Evolutionary conservation across 1,140 invertebrate species (phyloP).

Genomic region (Orius insidiosus): DNA sequence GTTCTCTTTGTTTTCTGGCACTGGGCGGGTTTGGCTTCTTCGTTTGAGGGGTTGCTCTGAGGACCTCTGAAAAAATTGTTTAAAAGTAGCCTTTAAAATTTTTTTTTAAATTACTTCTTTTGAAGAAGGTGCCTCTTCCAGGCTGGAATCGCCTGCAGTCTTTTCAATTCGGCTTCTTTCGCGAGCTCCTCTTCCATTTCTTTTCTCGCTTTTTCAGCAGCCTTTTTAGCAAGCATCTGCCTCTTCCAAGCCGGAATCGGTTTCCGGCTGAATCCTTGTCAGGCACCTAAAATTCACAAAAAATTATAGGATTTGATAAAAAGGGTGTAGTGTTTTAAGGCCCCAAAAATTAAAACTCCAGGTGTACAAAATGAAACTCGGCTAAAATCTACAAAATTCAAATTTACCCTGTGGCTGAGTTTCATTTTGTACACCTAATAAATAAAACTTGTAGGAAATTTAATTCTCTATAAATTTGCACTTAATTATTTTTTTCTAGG

Average conservation of each 20-base stretch:
- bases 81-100: background rate
- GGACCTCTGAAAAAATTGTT: background rate
- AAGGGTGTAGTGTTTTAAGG: too few relatives aligned
- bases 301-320: too few relatives aligned
- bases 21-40: conserved; percentile 11
- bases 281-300: conserved; percentile 48
- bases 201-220: conserved; percentile 75
- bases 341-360: too few relatives aligned
- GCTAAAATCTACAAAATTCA: too few relatives aligned
- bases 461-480: too few relatives aligned
- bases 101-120: conserved; percentile 49
- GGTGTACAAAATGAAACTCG: too few relatives aligned
- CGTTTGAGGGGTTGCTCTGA: background rate
- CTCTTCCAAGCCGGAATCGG: conserved; percentile 83
- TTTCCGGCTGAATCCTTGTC: conserved; percentile 76
- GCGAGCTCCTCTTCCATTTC: conserved; percentile 72
- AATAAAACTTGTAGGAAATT: too few relatives aligned
- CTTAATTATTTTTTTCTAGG: too few relatives aligned
- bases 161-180: conserved; percentile 65
- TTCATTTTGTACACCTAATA: too few relatives aligned
- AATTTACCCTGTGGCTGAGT: too few relatives aligned
- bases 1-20: conserved; percentile 24
- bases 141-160: conserved; percentile 69
- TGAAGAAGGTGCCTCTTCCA: conserved; percentile 82
- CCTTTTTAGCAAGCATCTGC: conserved; percentile 84